phyloP scores from a whole-genome alignment of 2,797 vertebrate species.

The Cichlasoma orientale region DNA sequence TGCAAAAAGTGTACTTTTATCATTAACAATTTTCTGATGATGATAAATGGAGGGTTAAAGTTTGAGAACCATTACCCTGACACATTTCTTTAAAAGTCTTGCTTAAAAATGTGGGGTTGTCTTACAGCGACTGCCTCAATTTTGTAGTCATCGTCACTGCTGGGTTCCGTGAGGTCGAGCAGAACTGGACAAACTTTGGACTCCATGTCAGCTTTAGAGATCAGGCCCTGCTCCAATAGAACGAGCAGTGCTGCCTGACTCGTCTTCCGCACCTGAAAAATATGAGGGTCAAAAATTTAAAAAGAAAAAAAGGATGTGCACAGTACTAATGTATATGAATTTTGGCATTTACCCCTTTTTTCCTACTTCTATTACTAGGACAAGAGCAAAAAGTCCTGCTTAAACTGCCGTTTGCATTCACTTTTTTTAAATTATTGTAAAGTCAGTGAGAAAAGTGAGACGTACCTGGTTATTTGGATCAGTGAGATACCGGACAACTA shows the following conservation, averaged over 20 bases:
- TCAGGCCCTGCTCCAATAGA: slow-evolving; percentile 89
- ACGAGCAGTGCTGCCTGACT: slow-evolving; percentile 91
- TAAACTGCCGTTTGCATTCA: neutral
- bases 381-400: neutral
- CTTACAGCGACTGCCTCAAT: slow-evolving; percentile 90
- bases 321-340: neutral
- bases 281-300: neutral
- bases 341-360: neutral
- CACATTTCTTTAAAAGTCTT: neutral
- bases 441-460: neutral
- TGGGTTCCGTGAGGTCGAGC: slow-evolving; percentile 87
- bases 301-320: neutral
- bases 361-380: too few relatives aligned
- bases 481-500: slow-evolving; percentile 87
- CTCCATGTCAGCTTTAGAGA: slow-evolving; percentile 89
- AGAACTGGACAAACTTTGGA: slow-evolving; percentile 90
- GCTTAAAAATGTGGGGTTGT: neutral
- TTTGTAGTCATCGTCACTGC: slow-evolving; percentile 89
- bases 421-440: neutral
- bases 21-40: neutral
- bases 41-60: too few relatives aligned
- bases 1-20: neutral
- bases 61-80: neutral
- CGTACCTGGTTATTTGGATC: slow-evolving; percentile 92
- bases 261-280: slow-evolving; percentile 88